Evolutionary conservation across 2,888 invertebrate genomes (phyloP), one percentile per base, ranked within the genome.

Genomic region (Laothoe populi): DNA sequence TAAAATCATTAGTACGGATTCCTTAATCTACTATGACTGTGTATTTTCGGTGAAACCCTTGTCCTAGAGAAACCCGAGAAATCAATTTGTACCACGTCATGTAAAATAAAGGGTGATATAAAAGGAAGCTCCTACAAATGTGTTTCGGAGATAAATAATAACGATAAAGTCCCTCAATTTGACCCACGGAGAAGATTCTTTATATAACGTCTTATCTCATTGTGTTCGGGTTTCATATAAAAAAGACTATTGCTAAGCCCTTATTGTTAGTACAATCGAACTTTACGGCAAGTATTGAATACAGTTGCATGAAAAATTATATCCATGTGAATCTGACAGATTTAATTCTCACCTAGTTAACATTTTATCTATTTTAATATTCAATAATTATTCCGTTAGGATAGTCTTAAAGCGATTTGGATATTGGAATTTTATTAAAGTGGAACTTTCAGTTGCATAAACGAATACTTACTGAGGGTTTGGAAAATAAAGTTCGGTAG

Each of bases 71-170:
- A 70, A 63, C 65, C 66, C 66, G 69, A 72, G 73, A 76, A 84
- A 83, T 84, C 83, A 84, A 83, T 86, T 83, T 84, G 79, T 77
- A 73, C 79, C 66, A 66, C 71, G 71, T 76, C 76, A 79, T 83
- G 82, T 82, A 81, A 83, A 84, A 83, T 83, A 81, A 83, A 83
- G 73, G 78, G 53, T 53, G 75, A 79, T 82, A 78, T 75, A 79
- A 77, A 78, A 70, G 71, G 71, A 67, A 79, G 74, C 73, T 77
- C 66, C 72, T 73, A 78, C 77, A 82, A 83, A 83, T 85, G 81
- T 82, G 78, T 81, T 81, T 81, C 79, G 67, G 71, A 83, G 80
- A 85, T 83, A 85, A 86, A 86, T 84, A 84, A 84, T 83, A 84
- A 81, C 82, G 83, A 83, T 79, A 84, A 82, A 81, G 76, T 75